Evolutionary conservation across 2,888 invertebrate genomes (phyloP), one percentile per base, ranked within the genome.

Genomic region (Zygogramma bicolorata): DNA sequence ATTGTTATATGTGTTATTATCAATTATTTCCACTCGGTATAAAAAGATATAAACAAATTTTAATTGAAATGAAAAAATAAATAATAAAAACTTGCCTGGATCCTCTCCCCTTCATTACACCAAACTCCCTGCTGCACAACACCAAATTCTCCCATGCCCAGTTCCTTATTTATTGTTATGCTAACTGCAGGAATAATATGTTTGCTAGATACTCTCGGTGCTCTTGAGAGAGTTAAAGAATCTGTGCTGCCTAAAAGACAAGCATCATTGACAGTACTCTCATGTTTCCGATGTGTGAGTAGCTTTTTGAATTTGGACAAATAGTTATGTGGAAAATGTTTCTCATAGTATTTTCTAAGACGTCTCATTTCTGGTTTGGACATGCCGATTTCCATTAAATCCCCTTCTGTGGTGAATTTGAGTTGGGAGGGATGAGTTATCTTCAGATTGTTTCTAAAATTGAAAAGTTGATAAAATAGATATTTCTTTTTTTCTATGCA

Each of bases 71-170:
- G 38, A 20, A 20, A 34, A 57, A 57, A 40, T 20, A 13, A 8
- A 6, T 29, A 13, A 53, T 5, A 34, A 10, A 5, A 67, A 3
- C 73, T 69, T 79, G 82, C 84, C 79, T 86, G 86, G 75, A 96
- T 95, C 88, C 97, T 91, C 88, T 97, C 96, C 70, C 95, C 96
- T 79, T 96, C 96, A 84, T 97, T 96, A 61, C 95, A 96, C 98
- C 98, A 98, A 7, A 97, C 95, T 2, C 98, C 99, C 87, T 98
- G 98, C 85, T 98, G 98, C 0, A 99, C 99, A 13, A 97, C 95
- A 3, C 99, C 99, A 88, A 99, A 99, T 87, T 99, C 98, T 13
- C 99, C 99, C 82, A 94, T 95, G 29, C 99, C 99, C 69, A 99
- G 89, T 84, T 97, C 97, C 85, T 98, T 97, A 85, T 97, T 97